A percentile compares a stretch with the other conserved stretches of the same genome.
phyloP scores from a whole-genome alignment of 2,888 invertebrate genomes.

The Melinopterus prodromus region DNA sequence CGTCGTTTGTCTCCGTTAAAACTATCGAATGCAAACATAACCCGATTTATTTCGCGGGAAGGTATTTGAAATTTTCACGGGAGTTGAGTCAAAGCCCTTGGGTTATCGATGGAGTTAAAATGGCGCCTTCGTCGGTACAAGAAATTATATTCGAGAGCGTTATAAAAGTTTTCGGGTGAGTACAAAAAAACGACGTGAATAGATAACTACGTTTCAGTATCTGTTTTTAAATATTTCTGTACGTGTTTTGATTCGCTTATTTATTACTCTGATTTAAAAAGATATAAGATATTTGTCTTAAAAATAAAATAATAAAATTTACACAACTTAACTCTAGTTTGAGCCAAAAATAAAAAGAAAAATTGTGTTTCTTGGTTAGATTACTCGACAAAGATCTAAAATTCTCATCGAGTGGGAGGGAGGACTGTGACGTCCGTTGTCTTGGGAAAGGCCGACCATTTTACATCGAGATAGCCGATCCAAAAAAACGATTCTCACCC shows the following conservation, averaged over 20 bases:
- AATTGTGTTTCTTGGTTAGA: slow-evolving; percentile 34
- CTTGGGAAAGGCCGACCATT: slow-evolving; percentile 93
- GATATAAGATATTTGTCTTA: too few relatives aligned
- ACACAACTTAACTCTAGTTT: background rate
- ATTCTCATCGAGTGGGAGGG: slow-evolving; percentile 92
- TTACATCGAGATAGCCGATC: slow-evolving; percentile 83
- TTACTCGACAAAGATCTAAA: slow-evolving; percentile 59
- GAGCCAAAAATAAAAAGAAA: background rate
- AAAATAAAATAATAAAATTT: too few relatives aligned
- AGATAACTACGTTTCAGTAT: background rate
- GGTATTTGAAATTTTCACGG: slow-evolving; percentile 87
- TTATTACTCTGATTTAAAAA: too few relatives aligned
- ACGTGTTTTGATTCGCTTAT: too few relatives aligned
- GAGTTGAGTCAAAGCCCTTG: slow-evolving; percentile 94
- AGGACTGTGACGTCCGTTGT: slow-evolving; percentile 97
- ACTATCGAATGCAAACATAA: slow-evolving; percentile 66
- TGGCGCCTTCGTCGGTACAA: slow-evolving; percentile 88
- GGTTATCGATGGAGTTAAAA: slow-evolving; percentile 81
- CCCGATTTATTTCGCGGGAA: slow-evolving; percentile 72
- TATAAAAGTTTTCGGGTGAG: slow-evolving; percentile 66
- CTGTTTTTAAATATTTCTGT: too few relatives aligned
- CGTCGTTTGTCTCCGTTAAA: slow-evolving; percentile 59
- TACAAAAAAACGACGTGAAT: background rate
- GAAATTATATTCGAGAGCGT: slow-evolving; percentile 82
- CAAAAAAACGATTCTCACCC: slow-evolving; percentile 64